These are phyloP conservation scores for Parauchenoglanis punctatus DNA, from an alignment of 2,797 vertebrate genomes.

Conservation along the genomic window DNA sequence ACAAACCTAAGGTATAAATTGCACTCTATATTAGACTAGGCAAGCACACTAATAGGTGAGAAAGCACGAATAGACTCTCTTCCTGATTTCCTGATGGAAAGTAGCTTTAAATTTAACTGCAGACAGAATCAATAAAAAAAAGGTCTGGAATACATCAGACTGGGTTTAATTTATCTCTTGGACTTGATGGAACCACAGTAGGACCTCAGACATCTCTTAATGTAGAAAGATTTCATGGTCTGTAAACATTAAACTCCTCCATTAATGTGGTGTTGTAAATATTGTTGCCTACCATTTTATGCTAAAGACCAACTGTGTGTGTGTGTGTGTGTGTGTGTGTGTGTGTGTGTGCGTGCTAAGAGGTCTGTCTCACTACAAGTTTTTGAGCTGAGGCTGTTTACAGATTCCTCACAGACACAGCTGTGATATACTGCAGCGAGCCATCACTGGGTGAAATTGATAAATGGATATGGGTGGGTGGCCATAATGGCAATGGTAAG, in stretches of 20 bases:
- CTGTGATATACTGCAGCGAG: conserved; percentile 54
- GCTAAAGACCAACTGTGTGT: conserved; percentile 8
- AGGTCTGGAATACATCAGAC: conserved; percentile 4
- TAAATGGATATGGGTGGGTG: conserved; percentile 59
- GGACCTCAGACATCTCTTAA: conserved; percentile 16
- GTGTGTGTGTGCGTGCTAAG: not conserved
- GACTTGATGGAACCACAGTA: conserved; percentile 4
- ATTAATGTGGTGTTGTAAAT: conserved; percentile 21
- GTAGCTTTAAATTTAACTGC: conserved; percentile 26
- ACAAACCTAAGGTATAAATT: not conserved
- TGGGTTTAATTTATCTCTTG: conserved; percentile 6
- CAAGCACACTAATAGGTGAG: not conserved
- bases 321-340: conserved; percentile 22
- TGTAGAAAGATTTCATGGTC: conserved; percentile 21
- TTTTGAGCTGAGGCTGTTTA: conserved; percentile 55
- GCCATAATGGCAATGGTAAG: conserved; percentile 58
- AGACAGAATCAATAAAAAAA: conserved; percentile 37
- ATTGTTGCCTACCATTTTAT: not conserved
- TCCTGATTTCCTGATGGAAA: not conserved
- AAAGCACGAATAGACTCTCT: not conserved
- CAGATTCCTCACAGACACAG: conserved; percentile 52
- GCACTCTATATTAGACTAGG: not conserved
- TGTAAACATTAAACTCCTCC: not conserved
- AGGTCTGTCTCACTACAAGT: conserved; percentile 20
- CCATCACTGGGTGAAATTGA: conserved; percentile 54